Percentiles rank a stretch among this genome's conserved stretches.
phyloP scores from a whole-genome alignment of 2,888 invertebrate genomes.

The Oscheius sp. region DNA sequence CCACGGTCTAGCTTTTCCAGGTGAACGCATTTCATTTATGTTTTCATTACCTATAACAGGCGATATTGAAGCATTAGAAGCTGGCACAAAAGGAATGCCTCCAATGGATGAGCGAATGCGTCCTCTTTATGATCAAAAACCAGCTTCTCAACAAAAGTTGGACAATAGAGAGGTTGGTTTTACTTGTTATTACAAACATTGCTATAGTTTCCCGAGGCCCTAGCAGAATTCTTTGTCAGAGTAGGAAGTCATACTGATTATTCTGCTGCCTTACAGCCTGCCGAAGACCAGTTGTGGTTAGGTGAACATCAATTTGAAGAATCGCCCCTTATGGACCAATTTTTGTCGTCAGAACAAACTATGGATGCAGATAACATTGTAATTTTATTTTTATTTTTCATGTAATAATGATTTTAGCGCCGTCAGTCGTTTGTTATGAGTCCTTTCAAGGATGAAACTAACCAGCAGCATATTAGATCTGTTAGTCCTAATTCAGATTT shows the following conservation, averaged over 20 bases:
- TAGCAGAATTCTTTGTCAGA: not conserved
- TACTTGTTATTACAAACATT: not conserved
- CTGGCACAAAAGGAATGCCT: slow-evolving; percentile 64
- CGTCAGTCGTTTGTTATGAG: slow-evolving; percentile 4
- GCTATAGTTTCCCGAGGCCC: not conserved
- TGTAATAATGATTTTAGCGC: not conserved
- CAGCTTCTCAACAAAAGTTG: not conserved
- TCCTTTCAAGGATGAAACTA: slow-evolving; percentile 30
- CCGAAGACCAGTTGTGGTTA: not conserved
- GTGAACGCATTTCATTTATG: slow-evolving; percentile 74
- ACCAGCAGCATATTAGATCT: not conserved
- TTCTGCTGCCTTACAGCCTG: not conserved
- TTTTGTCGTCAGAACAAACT: not conserved
- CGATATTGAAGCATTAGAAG: slow-evolving; percentile 59
- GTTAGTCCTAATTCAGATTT: slow-evolving; percentile 5
- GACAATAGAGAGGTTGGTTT: not conserved
- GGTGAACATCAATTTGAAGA: slow-evolving; percentile 1
- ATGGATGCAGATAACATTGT: not conserved
- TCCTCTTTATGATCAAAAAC: not conserved
- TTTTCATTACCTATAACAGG: slow-evolving; percentile 35
- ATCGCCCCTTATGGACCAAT: slow-evolving; percentile 18
- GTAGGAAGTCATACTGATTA: not conserved
- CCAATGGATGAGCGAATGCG: slow-evolving; percentile 25
- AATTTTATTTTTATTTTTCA: not conserved
- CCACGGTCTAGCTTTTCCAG: slow-evolving; percentile 92